Evolutionary conservation across 2,113 vertebrate species (phyloP), one percentile per base, ranked within the genome.

Genomic region (Morone saxatilis): DNA sequence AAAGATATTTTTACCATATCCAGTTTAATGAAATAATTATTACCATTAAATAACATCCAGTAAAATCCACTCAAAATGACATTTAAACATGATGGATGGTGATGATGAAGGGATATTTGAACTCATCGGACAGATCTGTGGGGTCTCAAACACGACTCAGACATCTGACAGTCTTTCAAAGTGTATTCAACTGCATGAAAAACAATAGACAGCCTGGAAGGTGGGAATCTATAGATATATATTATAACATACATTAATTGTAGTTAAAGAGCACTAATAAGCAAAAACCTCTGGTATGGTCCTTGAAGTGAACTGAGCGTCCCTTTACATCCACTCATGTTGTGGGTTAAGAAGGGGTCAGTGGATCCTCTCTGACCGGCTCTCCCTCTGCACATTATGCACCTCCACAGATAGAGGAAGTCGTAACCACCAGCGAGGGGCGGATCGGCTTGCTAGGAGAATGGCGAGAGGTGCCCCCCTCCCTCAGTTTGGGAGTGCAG

Each of bases 391-490:
- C 67, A 59, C 63, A 2, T 50, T 51, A 48, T 36, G 54, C 81
- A 13, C 59, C 81, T 89, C 84, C 81, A 72, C 95, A 98, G 97
- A 95, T 95, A 89, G 95, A 96, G 86, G 96, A 97, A 80, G 93
- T 91, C 45, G 68, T 92, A 88, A 77, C 78, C 86, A 93, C 94
- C 78, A 91, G 92, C 59, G 96, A 96, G 90, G 96, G 95, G 82
- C 93, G 95, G 88, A 94, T 97, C 92, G 95, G 97, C 91, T 91
- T 98, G 87, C 87, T 98, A 84, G 97, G 97, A 91, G 95, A 96
- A 87, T 96, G 94, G 93, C 91, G 91, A 94, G 94, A 98, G 97
- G 97, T 97, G 94, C 91, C 82, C 71, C 71, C 54, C 43, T 60
- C 67, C 38, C 20, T 70, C 48, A 11, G 83, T 86, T 36, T 93